Conservation (phyloP, 2,113 vertebrate species). For the Pipra filicauda region DNA sequence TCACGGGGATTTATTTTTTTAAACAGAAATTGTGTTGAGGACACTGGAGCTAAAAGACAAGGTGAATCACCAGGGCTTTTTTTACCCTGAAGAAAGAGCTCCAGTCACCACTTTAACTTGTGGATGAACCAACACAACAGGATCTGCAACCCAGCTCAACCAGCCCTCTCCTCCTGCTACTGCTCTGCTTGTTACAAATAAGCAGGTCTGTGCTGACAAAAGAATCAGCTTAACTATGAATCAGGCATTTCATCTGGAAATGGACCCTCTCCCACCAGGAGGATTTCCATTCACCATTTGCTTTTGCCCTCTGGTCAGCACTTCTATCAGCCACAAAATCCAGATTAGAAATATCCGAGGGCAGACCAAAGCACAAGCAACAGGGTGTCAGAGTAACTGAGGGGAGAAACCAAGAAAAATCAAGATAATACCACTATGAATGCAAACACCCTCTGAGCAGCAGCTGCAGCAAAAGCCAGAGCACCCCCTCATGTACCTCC, state of each 20-base stretch:
- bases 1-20: background rate
- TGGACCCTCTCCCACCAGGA: background rate
- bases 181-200: background rate
- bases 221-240: background rate
- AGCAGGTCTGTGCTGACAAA: background rate
- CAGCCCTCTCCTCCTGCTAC: background rate
- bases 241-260: background rate
- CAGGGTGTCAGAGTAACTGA: accelerated
- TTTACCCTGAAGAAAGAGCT: background rate
- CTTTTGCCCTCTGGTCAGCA: background rate
- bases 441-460: background rate
- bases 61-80: background rate
- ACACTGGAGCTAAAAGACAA: background rate
- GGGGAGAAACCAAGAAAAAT: background rate
- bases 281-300: background rate
- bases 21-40: background rate
- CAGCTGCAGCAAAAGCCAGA: background rate
- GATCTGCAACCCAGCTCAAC: background rate
- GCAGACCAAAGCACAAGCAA: background rate
- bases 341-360: background rate
- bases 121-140: background rate
- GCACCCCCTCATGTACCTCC: background rate
- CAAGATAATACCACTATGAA: background rate
- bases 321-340: background rate
- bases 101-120: background rate